Conservation (phyloP, 2,797 vertebrate genomes). For the Mormyrus proboscirostris region DNA sequence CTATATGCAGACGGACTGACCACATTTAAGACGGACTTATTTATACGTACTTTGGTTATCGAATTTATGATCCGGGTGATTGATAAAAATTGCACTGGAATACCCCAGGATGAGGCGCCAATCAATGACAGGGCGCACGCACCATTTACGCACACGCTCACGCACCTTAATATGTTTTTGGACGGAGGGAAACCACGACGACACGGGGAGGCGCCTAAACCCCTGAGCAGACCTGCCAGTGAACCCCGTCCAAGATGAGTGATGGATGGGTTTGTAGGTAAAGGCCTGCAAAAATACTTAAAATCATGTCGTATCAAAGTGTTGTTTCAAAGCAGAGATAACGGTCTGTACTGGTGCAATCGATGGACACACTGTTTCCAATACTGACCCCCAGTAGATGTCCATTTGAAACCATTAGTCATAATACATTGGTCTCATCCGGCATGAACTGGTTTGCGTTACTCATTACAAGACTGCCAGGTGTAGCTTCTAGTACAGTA, state of each 20-base stretch:
- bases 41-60: too few relatives aligned
- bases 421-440: neutral
- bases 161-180: too few relatives aligned
- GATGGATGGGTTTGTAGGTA: neutral
- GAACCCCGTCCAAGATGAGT: neutral
- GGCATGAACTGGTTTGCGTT: neutral
- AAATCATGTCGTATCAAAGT: neutral
- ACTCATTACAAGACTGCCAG: neutral
- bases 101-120: too few relatives aligned
- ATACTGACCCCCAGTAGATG: neutral
- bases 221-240: neutral
- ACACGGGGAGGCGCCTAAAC: too few relatives aligned
- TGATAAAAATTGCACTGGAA: too few relatives aligned
- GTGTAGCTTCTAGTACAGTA: neutral
- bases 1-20: too few relatives aligned
- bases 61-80: too few relatives aligned
- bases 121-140: too few relatives aligned
- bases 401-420: neutral
- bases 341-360: neutral
- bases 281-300: neutral
- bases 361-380: neutral
- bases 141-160: too few relatives aligned
- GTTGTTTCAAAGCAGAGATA: neutral
- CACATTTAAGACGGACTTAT: too few relatives aligned
- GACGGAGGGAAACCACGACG: too few relatives aligned